phyloP scores from a whole-genome alignment of 2,113 vertebrate species.

The Cheilinus undulatus region DNA sequence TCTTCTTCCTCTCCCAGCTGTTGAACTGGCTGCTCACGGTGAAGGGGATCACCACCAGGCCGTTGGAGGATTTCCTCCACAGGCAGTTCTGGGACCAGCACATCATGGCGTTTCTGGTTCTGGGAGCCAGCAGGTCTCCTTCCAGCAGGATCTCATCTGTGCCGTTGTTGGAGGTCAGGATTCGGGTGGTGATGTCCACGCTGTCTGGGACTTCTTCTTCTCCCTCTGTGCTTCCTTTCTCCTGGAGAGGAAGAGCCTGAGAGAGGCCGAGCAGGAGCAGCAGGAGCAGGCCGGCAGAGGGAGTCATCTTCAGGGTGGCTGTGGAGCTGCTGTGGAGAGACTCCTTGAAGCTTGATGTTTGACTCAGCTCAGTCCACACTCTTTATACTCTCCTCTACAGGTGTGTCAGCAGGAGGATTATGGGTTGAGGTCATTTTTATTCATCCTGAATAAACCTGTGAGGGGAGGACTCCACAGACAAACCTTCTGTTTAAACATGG shows the following conservation, averaged over 20 bases:
- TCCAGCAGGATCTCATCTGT: constrained; percentile 30
- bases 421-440: constrained; percentile 27
- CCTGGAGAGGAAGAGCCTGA: constrained; percentile 29
- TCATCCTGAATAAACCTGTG: constrained; percentile 44
- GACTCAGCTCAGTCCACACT: constrained; percentile 34
- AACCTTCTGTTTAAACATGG: constrained; percentile 13
- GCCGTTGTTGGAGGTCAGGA: constrained; percentile 36
- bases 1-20: not conserved
- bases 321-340: constrained; percentile 26
- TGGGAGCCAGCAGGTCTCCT: constrained; percentile 52
- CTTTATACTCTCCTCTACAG: constrained; percentile 60
- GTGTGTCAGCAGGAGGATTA: constrained; percentile 59
- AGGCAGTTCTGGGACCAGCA: constrained; percentile 20
- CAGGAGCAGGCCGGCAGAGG: constrained; percentile 44
- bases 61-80: constrained; percentile 30
- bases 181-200: constrained; percentile 33
- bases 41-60: constrained; percentile 42
- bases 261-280: constrained; percentile 52
- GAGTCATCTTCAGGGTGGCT: constrained; percentile 44
- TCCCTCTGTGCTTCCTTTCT: not conserved
- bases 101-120: constrained; percentile 20
- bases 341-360: constrained; percentile 40
- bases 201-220: not conserved
- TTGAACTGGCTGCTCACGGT: constrained; percentile 11
- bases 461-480: constrained; percentile 18